These are phyloP conservation scores for Cryptomyrus ogoouensis DNA, from an alignment of 2,113 vertebrate genomes.

Conservation along the genomic window DNA sequence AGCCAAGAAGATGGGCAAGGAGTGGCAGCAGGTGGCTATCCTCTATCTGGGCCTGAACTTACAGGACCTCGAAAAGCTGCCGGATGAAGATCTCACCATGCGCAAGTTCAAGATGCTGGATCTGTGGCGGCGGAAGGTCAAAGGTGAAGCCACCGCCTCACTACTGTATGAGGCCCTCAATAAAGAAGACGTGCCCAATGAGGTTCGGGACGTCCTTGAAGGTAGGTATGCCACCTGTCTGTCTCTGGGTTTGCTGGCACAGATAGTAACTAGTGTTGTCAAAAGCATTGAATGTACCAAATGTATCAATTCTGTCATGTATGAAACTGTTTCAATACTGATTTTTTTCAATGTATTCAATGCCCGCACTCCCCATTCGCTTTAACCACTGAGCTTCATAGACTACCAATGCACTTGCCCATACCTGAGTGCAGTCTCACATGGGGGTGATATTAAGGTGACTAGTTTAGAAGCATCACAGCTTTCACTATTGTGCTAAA, in stretches of 20 bases:
- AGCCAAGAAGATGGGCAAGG: constrained; percentile 58
- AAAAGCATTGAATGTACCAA: neutral
- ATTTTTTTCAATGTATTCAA: neutral
- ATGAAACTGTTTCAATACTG: neutral
- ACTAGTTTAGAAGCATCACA: neutral
- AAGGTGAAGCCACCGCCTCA: constrained; percentile 45
- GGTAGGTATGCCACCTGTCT: constrained; percentile 44
- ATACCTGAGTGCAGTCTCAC: neutral
- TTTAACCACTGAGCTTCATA: neutral
- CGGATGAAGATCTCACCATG: constrained; percentile 56
- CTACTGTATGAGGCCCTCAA: constrained; percentile 44
- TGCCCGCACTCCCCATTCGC: neutral
- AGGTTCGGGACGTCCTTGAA: constrained; percentile 54
- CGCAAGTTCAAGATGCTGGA: constrained; percentile 63
- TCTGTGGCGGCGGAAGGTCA: constrained; percentile 54
- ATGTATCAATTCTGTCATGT: neutral
- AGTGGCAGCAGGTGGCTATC: constrained; percentile 68
- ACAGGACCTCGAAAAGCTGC: constrained; percentile 59
- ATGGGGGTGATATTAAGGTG: neutral
- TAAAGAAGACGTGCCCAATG: constrained; percentile 50
- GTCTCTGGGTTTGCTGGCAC: neutral
- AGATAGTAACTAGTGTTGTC: neutral
- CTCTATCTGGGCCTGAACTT: constrained; percentile 55
- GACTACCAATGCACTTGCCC: neutral
- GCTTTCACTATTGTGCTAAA: neutral